These are phyloP conservation scores for Sesamia nonagrioides DNA, from an alignment of 1,140 invertebrate genomes.

Conservation along the genomic window DNA sequence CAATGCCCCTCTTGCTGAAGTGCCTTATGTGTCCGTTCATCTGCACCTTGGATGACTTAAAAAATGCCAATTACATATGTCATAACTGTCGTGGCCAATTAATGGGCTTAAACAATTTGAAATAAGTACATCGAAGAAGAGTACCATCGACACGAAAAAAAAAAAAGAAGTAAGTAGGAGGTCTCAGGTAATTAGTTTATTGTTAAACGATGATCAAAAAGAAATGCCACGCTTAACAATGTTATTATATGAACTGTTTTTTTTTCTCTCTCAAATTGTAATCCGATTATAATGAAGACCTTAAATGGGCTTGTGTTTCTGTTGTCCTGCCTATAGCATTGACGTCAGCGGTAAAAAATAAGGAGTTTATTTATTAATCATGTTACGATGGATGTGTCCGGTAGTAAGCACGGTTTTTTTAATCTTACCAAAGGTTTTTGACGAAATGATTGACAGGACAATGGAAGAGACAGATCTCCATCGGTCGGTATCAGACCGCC, in stretches of 20 bases:
- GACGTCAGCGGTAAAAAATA: slow-evolving; percentile 6
- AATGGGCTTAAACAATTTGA: too few relatives aligned
- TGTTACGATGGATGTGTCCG: slow-evolving; percentile 1
- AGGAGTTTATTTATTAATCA: not conserved
- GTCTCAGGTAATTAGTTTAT: too few relatives aligned
- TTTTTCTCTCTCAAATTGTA: not conserved
- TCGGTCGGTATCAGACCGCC: slow-evolving; percentile 44
- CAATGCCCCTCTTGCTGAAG: too few relatives aligned
- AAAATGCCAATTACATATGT: too few relatives aligned
- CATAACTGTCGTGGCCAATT: too few relatives aligned
- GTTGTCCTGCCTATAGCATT: slow-evolving; percentile 4
- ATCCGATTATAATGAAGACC: slow-evolving; percentile 21
- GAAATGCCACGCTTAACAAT: not conserved
- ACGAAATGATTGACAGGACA: slow-evolving; percentile 77
- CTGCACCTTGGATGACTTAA: too few relatives aligned
- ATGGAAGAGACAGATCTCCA: slow-evolving; percentile 60
- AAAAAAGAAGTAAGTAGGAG: too few relatives aligned
- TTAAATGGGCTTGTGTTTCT: slow-evolving; percentile 1
- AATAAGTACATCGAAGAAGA: too few relatives aligned
- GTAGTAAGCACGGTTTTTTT: slow-evolving; percentile 40
- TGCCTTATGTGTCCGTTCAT: too few relatives aligned
- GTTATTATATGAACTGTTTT: not conserved
- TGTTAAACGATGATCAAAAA: not conserved
- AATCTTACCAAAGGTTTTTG: slow-evolving; percentile 50
- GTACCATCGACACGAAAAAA: too few relatives aligned